These are phyloP conservation scores for Pseudomugil tenellus DNA, from an alignment of 2,797 vertebrate genomes.

Conservation along the genomic window DNA sequence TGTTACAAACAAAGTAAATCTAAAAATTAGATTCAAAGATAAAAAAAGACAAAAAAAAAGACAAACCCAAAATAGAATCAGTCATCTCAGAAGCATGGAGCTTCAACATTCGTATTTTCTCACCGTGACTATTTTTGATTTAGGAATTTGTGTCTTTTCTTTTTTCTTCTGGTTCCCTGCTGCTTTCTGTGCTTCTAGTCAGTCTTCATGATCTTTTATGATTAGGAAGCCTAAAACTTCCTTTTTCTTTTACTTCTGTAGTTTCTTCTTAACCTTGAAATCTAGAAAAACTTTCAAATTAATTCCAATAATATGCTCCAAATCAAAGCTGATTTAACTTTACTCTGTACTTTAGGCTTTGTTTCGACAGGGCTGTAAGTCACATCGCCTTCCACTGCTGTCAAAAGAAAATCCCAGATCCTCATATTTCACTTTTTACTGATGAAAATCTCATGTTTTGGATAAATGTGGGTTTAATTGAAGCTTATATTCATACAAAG, in stretches of 20 bases:
- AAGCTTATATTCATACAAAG: neutral
- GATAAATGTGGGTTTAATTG: neutral
- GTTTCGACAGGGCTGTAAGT: neutral
- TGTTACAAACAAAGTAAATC: constrained; percentile 22
- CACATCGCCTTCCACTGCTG: neutral
- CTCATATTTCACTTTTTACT: neutral
- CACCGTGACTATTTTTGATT: constrained; percentile 29
- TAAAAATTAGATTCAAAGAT: constrained; percentile 32
- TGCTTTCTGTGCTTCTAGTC: constrained; percentile 28
- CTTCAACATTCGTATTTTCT: constrained; percentile 37
- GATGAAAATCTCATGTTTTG: neutral
- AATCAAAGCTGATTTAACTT: neutral
- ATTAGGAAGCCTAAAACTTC: neutral
- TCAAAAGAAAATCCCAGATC: neutral
- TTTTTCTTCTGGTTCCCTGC: constrained; percentile 30
- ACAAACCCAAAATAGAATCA: constrained; percentile 18
- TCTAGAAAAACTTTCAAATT: neutral
- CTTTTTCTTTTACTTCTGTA: constrained; percentile 13
- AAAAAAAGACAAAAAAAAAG: constrained; percentile 9
- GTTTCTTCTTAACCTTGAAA: constrained; percentile 5
- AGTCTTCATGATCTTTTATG: constrained; percentile 18
- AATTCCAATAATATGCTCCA: neutral
- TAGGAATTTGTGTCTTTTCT: constrained; percentile 32
- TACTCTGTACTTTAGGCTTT: neutral
- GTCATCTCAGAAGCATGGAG: constrained; percentile 23